Percentiles rank a stretch among this genome's conserved stretches.
phyloP scores from a whole-genome alignment of 1,140 invertebrate genomes.

The Halyomorpha halys region DNA sequence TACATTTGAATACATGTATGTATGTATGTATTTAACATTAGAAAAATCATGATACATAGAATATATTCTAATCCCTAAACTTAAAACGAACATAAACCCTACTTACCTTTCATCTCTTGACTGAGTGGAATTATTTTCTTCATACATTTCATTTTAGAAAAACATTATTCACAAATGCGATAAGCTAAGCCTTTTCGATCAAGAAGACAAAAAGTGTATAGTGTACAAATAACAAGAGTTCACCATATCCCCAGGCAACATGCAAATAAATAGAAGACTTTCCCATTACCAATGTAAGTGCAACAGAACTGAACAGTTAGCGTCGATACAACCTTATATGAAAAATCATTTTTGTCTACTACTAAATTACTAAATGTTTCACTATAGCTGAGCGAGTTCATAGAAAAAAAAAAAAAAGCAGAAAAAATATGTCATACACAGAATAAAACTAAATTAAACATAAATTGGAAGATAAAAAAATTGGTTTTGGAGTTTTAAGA shows the following conservation, averaged over 20 bases:
- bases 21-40: no score
- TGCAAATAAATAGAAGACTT: conserved; percentile 9
- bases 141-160: background rate
- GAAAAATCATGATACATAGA: no score
- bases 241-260: conserved; percentile 17
- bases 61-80: conserved; percentile 4
- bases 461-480: no score
- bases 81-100: conserved; percentile 4
- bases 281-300: conserved; percentile 10
- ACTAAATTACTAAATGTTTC: no score
- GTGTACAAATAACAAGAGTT: conserved; percentile 14
- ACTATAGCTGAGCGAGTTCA: no score
- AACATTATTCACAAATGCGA: conserved; percentile 5
- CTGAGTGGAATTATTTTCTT: conserved; percentile 1
- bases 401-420: no score
- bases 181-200: conserved; percentile 15
- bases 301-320: conserved; percentile 9
- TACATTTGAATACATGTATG: no score
- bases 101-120: background rate
- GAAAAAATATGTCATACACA: no score
- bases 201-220: conserved; percentile 15
- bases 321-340: background rate
- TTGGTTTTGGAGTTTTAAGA: no score
- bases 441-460: no score
- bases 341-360: no score